These are phyloP conservation scores for Cephonodes hylas DNA, from an alignment of 2,888 invertebrate genomes.

Conservation along the genomic window DNA sequence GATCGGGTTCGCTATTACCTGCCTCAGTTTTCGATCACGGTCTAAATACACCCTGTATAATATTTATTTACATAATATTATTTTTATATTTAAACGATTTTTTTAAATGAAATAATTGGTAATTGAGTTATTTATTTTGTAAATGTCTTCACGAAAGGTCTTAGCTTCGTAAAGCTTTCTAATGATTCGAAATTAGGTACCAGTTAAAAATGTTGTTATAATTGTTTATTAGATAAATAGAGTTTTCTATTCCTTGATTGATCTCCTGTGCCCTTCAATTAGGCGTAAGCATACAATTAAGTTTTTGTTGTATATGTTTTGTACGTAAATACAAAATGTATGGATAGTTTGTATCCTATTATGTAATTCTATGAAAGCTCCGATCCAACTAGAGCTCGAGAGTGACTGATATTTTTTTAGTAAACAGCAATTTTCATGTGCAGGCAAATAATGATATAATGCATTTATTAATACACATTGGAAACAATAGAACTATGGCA, in stretches of 20 bases:
- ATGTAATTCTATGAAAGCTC: not conserved
- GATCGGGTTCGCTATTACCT: too few species aligned
- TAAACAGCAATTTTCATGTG: too few species aligned
- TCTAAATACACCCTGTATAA: too few species aligned
- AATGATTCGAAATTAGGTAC: constrained; percentile 44
- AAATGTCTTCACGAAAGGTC: constrained; percentile 20
- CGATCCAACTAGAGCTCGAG: not conserved
- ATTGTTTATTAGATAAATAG: constrained; percentile 32
- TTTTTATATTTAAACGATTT: not conserved
- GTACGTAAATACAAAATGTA: constrained; percentile 20
- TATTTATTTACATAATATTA: not conserved
- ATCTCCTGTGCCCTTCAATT: constrained; percentile 60
- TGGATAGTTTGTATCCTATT: constrained; percentile 15
- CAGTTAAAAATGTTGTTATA: constrained; percentile 40
- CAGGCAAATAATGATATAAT: too few species aligned
- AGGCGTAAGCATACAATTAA: constrained; percentile 29
- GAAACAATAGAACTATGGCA: too few species aligned
- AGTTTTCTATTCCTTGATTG: constrained; percentile 71
- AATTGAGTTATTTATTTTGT: not conserved
- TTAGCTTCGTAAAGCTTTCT: constrained; percentile 26
- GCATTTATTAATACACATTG: too few species aligned
- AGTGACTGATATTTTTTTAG: not conserved
- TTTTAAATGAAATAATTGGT: too few species aligned
- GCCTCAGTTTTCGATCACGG: too few species aligned
- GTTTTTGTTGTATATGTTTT: constrained; percentile 16